Percentiles rank a stretch among this genome's conserved stretches.
Conservation (phyloP, 2,888 invertebrate genomes). For the Tachina lurida region DNA sequence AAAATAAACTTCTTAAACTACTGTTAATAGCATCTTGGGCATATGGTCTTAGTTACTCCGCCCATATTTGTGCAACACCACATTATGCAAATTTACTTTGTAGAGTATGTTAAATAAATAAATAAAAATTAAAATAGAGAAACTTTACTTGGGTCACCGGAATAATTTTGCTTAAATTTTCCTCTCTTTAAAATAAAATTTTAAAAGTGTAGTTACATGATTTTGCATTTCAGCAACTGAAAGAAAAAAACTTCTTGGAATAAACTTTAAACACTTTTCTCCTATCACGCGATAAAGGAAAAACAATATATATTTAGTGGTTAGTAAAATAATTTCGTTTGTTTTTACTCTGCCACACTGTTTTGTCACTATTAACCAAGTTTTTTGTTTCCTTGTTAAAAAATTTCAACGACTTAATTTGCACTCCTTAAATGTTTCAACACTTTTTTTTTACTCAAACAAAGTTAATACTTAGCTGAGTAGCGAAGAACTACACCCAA, state of each 20-base stretch:
- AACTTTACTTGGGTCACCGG: too few species aligned
- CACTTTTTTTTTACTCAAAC: constrained; percentile 63
- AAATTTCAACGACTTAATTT: constrained; percentile 69
- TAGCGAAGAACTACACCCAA: not conserved
- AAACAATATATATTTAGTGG: constrained; percentile 40
- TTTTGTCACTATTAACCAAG: constrained; percentile 68
- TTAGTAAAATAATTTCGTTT: constrained; percentile 13
- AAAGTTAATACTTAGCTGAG: constrained; percentile 60
- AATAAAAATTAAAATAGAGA: not conserved
- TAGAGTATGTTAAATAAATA: too few species aligned
- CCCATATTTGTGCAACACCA: too few species aligned
- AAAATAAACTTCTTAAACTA: too few species aligned
- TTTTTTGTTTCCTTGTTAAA: constrained; percentile 45
- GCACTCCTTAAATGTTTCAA: constrained; percentile 69
- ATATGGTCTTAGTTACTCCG: too few species aligned
- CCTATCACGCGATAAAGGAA: constrained; percentile 17
- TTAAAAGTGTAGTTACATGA: too few species aligned
- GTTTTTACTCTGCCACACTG: constrained; percentile 5
- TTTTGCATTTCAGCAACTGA: too few species aligned
- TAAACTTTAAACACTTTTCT: constrained; percentile 9
- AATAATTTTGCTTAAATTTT: too few species aligned
- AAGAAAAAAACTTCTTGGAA: not conserved
- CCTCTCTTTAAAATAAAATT: too few species aligned
- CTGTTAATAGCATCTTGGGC: too few species aligned
- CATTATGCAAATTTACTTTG: too few species aligned